Base-by-base conservation (phyloP, 2,113 vertebrate species). In the Himantopus leucocephalus region DNA sequence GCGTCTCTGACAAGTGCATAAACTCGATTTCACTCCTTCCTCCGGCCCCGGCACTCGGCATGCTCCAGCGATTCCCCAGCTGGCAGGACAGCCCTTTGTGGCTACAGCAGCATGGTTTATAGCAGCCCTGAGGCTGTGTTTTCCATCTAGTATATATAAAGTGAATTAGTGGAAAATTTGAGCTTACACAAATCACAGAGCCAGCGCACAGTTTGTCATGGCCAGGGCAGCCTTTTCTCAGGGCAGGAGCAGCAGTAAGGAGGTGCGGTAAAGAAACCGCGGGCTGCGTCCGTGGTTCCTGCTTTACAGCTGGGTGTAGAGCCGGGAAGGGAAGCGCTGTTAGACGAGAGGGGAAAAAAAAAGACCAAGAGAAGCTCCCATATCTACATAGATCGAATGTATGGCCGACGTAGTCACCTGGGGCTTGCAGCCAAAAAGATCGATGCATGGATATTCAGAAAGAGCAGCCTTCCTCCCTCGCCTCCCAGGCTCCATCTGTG, bases 161-260 rank as follows among this genome's bases (percentile, higher is more conserved):
- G 88, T 64, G 95, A 97, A 96, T 97, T 95, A 94, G 92, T 94
- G 92, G 94, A 94, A 97, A 94, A 96, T 84, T 89, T 71, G 86
- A 95, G 88, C 86, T 95, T 94, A 78, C 94, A 95, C 96, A 95
- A 95, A 95, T 94, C 96, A 94, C 48, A 0, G 74, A 47, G 66
- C 91, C 83, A 14, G 27, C 2, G 8, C 70, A 6, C 60, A 15
- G 70, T 96, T 91, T 95, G 95, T 73, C 94, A 70, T 0, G 62
- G 94, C 48, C 53, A 47, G 84, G 86, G 91, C 88, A 91, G 95
- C 48, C 23, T 75, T 88, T 95, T 62, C 91, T 63, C 75, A 5
- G 5, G 77, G 59, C 58, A 83, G 58, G 10, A 34, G 32, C 55
- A 14, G 3, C 35, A 45, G 79, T 27, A 64, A 37, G 13, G 45